Evolutionary conservation across 2,888 invertebrate species (phyloP), one percentile per base, ranked within the genome.

Genomic region (Eupithecia subumbrata): DNA sequence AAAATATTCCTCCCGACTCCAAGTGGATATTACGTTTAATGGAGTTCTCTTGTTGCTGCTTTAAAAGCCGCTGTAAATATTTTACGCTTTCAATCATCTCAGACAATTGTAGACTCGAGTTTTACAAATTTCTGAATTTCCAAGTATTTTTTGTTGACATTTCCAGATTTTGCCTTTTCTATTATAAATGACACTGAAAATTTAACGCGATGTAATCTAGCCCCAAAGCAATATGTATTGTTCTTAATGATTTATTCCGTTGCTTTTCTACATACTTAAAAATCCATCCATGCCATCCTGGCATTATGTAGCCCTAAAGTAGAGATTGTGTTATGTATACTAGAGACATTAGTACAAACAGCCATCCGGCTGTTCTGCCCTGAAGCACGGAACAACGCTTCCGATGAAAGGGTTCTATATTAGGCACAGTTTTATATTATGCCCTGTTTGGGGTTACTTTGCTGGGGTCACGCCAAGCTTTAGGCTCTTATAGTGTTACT

Each of bases 1-100:
- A 78, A 86, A 82, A 83, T 86, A 79, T 85, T 83, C 83, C 81
- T 34, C 34, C 18, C 16, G n/a, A 34, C 78, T 68, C 76, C 75
- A 80, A 82, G 79, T 80, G 74, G 80, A 78, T 81, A 81, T 77
- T 79, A 74, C 69, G 76, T 83, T 81, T 85, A 85, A 87, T 84
- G 79, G 80, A 77, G 81, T 86, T 83, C 78, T 80, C 82, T 81
- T 83, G 82, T 82, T 79, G 74, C 74, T 78, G 79, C 66, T 73
- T 79, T 76, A 67, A 73, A 78, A 73, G 74, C 75, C 52, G 52
- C 64, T 66, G 68, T 71, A 71, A 76, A 76, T 73, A 77, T 75
- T 71, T 77, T 69, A 66, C 68, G 74, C 60, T 78, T 76, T 74
- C 72, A 74, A 72, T 77, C 74, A 72, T 76, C 30, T 72, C 45